Base-by-base conservation (phyloP, 2,888 invertebrate genomes). In the Acrocyrtus sp. region DNA sequence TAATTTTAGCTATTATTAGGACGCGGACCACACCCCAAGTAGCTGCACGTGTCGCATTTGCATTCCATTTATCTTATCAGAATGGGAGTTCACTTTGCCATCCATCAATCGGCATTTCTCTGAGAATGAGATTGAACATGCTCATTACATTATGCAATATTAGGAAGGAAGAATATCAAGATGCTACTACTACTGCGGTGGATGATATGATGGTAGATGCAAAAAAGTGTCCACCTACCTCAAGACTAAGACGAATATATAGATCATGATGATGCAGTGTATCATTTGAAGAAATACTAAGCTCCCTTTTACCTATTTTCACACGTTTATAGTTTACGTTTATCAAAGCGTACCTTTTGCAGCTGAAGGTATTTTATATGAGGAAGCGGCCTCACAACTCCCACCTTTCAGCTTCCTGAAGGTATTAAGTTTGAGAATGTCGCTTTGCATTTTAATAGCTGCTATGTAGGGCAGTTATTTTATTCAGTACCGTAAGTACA, bases 101-200 rank as follows among this genome's bases (percentile, higher is more conserved):
- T 39, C 41, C n/a, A 21, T 39, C 5, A 6, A 27, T 29, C 21
- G 1, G 17, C 27, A 53, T 56, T 41, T 19, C 19, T 21, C 19
- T 10, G 3, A 15, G 45, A 4, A 26, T 51, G 17, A 21, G n/a
- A n/a, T 6, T 22, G 15, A 24, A 4, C 15, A 26, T n/a, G 8
- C n/a, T 6, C 6, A 6, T 3, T 48, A 15, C 22, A 21, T 65
- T 65, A 65, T 54, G 65, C 65, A 65, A 65, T 45, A 58, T 8
- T 19, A 58, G 67, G 58, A 67, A 67, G 67, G 67, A 67, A 67
- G 67, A 58, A 67, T 67, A 29, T 56, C 22, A 15, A 53, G 41
- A 21, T 63, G 63, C 53, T 58, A 67, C 41, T 58, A 56, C 58
- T 67, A 22, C n/a, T 58, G 67, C 39, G 58, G 58, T 51, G 27